Conservation (phyloP, 2,113 vertebrate species). For the Xenopus tropicalis region UCB_Xtro_10.0 CM004450.2:111116001-111116500, state of each 20-base stretch:
- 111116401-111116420: neutral
- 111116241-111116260: too few relatives aligned
- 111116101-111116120: neutral
- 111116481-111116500: neutral
- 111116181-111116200: too few relatives aligned
- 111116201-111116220: too few relatives aligned
- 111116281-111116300: neutral
- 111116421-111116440: conserved; percentile 26
- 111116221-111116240: too few relatives aligned
- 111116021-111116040: too few relatives aligned
- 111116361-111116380: conserved; percentile 2
- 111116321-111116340: conserved; percentile 37
- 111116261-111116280: conserved; percentile 1
- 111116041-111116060: too few relatives aligned
- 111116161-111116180: too few relatives aligned
- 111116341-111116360: conserved; percentile 19
- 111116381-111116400: conserved; percentile 21
- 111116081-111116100: neutral
- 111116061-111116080: neutral
- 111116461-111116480: too few relatives aligned
- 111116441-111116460: too few relatives aligned
- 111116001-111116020: neutral
- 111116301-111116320: conserved; percentile 11
- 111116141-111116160: too few relatives aligned
- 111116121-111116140: too few relatives aligned